Evolutionary conservation across 2,113 vertebrate species (phyloP), one percentile per base, ranked within the genome.

Genomic region (Malurus alboscapulatus): DNA sequence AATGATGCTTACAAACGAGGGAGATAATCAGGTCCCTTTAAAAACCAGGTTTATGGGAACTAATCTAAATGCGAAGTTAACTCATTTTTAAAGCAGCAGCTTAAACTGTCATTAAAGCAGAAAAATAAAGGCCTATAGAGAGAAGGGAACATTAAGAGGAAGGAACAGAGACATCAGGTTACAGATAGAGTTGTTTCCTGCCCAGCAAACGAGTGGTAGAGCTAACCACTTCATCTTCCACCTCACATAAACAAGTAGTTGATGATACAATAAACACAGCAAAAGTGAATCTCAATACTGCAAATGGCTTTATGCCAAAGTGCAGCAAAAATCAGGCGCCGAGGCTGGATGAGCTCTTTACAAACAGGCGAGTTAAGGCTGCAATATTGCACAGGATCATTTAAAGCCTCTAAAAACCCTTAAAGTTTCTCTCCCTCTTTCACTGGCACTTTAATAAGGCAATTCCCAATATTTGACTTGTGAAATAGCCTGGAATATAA

Each of bases 51-150:
- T 96, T 96, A 93, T 91, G 84, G 62, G 84, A 88, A 66, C 78
- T 85, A 91, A 94, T 90, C 87, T 94, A 93, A 96, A 96, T 34
- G 59, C 74, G 90, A 83, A 74, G 82, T 89, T 94, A 92, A 94
- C 67, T 96, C 93, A 95, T 92, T 91, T 94, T 94, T 96, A 96
- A 96, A 92, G 89, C 87, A 85, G 59, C 67, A 92, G 22, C 82
- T 95, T 93, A 92, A 96, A 74, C 84, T 91, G 89, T 90, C 89
- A 85, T 80, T 93, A 93, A 75, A 87, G 54, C 42, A 76, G 82
- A 85, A 95, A 92, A 94, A 92, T 80, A 96, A 80, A 87, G 81
- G 69, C 42, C 78, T 87, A 82, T 69, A 47, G 94, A 95, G 92
- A 76, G 67, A 94, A 85, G 15, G 17, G 44, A 90, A 80, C 59